Evolutionary conservation across 1,140 invertebrate genomes (phyloP), one percentile per base, ranked within the genome.

Genomic region (Plodia interpunctella): DNA sequence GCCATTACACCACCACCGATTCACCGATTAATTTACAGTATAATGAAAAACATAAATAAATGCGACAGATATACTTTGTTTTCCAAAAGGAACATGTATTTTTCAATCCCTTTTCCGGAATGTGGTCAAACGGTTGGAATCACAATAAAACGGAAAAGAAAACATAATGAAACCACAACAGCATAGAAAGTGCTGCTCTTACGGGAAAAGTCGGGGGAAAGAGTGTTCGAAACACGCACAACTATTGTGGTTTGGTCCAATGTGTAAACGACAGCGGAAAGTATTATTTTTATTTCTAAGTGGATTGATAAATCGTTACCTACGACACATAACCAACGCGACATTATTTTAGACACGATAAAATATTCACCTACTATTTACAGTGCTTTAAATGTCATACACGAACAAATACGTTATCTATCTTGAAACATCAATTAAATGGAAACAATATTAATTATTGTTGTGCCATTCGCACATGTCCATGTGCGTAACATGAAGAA

Each of bases 111-210:
- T 44, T 44, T n/a, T 6, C n/a, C 13, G n/a, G 38, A 44, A 44
- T 15, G 38, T 44, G 38, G 13, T 44, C 38, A 15, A 44, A 44
- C 13, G 38, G 13, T 44, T 10, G 13, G 13, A 15, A 44, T 5
- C 38, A 44, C 38, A 63, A 60, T 70, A 66, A 59, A 73, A 65
- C 57, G 61, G 68, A 62, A 61, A 65, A 63, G 59, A 68, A 65
- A 68, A 66, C 68, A 66, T 61, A 65, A 60, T 65, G 68, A 65
- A 61, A 66, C 60, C 62, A 58, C 59, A 52, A 59, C 54, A 58
- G 65, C 69, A 63, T 63, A 63, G 65, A 72, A 70, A 70, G 74
- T 66, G 60, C 62, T 55, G 56, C 63, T 73, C 75, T 60, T 50
- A 56, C 19, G 32, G 52, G 65, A 62, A 25, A 25, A 25, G 21